Percentiles rank a stretch among this genome's conserved stretches.
Conservation (phyloP, 2,797 vertebrate genomes). For the Varecia variegata region DNA sequence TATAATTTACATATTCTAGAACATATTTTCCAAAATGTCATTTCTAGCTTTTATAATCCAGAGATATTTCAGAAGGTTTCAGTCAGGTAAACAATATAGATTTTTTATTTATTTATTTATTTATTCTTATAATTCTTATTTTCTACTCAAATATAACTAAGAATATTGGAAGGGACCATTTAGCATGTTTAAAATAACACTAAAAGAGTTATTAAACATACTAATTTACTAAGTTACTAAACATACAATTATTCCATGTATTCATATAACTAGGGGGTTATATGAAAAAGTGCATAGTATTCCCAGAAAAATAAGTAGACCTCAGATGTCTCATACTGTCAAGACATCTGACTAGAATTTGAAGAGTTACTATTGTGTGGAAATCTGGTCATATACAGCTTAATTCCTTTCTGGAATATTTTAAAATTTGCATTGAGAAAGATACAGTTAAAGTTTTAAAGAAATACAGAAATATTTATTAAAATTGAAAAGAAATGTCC, state of each 20-base stretch:
- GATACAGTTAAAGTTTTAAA: not conserved
- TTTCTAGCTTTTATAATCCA: no score
- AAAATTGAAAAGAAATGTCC: not conserved
- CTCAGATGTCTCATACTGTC: slow-evolving; percentile 53
- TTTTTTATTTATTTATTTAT: not conserved
- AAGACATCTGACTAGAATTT: slow-evolving; percentile 13
- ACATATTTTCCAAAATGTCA: not conserved
- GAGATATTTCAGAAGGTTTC: not conserved
- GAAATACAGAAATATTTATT: not conserved
- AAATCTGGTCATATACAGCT: not conserved
- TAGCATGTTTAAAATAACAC: not conserved
- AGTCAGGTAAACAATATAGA: not conserved
- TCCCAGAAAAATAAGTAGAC: slow-evolving; percentile 56
- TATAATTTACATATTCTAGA: not conserved
- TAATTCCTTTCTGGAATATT: slow-evolving; percentile 1
- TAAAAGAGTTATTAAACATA: no score
- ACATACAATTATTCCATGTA: slow-evolving; percentile 25
- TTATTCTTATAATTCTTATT: not conserved
- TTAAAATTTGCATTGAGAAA: not conserved
- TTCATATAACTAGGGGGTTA: not conserved
- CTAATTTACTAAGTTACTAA: no score
- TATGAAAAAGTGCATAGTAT: slow-evolving; percentile 7
- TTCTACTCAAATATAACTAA: not conserved
- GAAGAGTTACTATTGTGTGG: not conserved
- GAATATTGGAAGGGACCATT: not conserved